phyloP scores from a whole-genome alignment of 2,113 vertebrate species.

The Ophthalmolycus amberensis region DNA sequence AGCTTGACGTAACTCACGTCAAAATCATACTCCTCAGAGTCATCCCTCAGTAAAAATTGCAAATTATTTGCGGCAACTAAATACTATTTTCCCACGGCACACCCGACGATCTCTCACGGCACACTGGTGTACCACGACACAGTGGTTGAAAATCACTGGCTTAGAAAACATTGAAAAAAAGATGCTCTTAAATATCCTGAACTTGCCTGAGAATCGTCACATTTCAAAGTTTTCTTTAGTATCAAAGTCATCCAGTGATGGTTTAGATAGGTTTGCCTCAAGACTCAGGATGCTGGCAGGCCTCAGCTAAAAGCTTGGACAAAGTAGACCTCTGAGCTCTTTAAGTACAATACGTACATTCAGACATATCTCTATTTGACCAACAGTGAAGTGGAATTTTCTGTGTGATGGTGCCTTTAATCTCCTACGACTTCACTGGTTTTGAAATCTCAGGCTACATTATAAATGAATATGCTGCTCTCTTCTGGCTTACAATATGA shows the following conservation, averaged over 20 bases:
- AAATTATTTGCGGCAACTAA: too few species aligned
- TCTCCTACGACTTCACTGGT: not conserved
- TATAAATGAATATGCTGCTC: conserved; percentile 29
- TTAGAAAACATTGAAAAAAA: not conserved
- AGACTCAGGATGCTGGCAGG: not conserved
- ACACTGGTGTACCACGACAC: too few species aligned
- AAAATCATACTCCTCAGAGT: not conserved
- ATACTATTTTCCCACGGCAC: too few species aligned
- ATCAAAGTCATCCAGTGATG: not conserved
- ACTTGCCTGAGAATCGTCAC: not conserved
- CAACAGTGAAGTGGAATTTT: not conserved
- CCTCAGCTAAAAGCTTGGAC: not conserved
- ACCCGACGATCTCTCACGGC: too few species aligned
- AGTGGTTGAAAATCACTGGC: too few species aligned
- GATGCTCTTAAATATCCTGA: not conserved
- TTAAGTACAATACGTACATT: not conserved
- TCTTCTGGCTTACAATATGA: conserved; percentile 22
- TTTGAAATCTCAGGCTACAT: not conserved
- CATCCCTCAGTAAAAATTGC: not conserved
- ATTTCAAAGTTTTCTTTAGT: not conserved
- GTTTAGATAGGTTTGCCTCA: not conserved
- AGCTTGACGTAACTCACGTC: not conserved
- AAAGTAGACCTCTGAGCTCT: not conserved
- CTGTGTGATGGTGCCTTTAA: not conserved
- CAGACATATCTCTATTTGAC: not conserved